These are phyloP conservation scores for Drosophila kepulauana DNA, from an alignment of 1,140 invertebrate species.

Conservation along the genomic window DNA sequence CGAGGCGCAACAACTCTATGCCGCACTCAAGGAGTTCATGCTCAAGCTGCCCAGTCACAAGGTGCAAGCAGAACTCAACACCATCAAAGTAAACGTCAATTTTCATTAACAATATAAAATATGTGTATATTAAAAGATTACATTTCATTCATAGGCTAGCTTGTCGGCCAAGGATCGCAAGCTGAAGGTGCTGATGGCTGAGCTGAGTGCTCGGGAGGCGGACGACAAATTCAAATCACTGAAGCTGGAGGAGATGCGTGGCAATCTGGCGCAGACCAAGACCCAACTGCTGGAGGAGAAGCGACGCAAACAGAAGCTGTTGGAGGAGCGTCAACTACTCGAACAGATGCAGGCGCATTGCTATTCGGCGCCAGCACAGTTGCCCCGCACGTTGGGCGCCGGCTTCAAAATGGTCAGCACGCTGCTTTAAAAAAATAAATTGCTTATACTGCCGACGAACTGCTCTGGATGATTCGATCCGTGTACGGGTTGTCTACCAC, in stretches of 20 bases:
- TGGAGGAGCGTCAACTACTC: slow-evolving; percentile 72
- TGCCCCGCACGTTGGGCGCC: slow-evolving; percentile 70
- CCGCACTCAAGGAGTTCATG: slow-evolving; percentile 80
- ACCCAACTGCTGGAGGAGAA: slow-evolving; percentile 77
- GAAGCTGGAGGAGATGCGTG: slow-evolving; percentile 70
- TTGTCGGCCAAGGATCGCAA: slow-evolving; percentile 77
- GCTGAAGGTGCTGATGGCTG: slow-evolving; percentile 76
- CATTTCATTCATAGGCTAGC: slow-evolving; percentile 50
- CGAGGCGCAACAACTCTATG: slow-evolving; percentile 77
- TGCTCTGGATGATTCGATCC: slow-evolving; percentile 12
- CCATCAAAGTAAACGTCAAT: slow-evolving; percentile 59
- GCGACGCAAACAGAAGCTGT: slow-evolving; percentile 78
- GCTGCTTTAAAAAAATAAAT: slow-evolving; percentile 48
- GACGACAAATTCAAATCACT: slow-evolving; percentile 67
- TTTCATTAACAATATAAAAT: slow-evolving; percentile 1
- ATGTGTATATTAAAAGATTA: slow-evolving; percentile 6
- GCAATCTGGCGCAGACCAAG: slow-evolving; percentile 66
- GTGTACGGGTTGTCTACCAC: not conserved
- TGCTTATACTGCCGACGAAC: not conserved
- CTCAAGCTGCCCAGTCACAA: slow-evolving; percentile 80
- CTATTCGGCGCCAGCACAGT: slow-evolving; percentile 72
- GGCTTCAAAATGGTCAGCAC: slow-evolving; percentile 75
- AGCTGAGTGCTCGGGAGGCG: slow-evolving; percentile 66
- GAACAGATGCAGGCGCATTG: slow-evolving; percentile 79
- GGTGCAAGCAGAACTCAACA: slow-evolving; percentile 75